These are phyloP conservation scores for Anthopleura xanthogrammica DNA, from an alignment of 92 coral and sea anemone species.

Conservation along the genomic window DNA sequence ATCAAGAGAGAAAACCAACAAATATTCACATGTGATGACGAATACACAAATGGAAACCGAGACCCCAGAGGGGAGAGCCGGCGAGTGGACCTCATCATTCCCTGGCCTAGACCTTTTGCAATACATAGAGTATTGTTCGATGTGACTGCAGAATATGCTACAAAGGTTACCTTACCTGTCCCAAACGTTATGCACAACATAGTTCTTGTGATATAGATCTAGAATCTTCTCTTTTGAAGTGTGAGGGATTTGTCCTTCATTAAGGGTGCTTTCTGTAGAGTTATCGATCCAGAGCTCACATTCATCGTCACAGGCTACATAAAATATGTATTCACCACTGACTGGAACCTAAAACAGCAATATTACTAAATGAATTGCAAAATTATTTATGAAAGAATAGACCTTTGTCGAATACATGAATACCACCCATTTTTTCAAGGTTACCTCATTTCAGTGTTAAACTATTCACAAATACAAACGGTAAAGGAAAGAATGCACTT, in stretches of 20 bases:
- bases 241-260: background rate
- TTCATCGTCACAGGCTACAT: slow-evolving; percentile 61
- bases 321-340: slow-evolving; percentile 69
- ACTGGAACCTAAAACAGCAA: slow-evolving; percentile 44
- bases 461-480: too few relatives aligned
- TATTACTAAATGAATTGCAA: background rate
- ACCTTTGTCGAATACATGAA: too few relatives aligned
- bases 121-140: too few relatives aligned
- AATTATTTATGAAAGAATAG: too few relatives aligned
- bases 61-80: too few relatives aligned
- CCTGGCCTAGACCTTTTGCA: too few relatives aligned
- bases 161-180: background rate
- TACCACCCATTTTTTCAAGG: too few relatives aligned
- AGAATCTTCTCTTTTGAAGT: slow-evolving; percentile 2
- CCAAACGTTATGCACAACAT: slow-evolving; percentile 4
- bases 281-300: slow-evolving; percentile 67
- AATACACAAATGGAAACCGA: too few relatives aligned
- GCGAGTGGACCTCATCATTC: too few relatives aligned
- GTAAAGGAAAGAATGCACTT: too few relatives aligned
- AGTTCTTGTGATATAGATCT: background rate
- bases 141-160: background rate
- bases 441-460: too few relatives aligned
- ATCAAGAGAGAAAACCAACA: background rate
- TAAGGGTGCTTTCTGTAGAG: slow-evolving; percentile 1
- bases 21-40: too few relatives aligned